Evolutionary conservation across 2,113 vertebrate species (phyloP), one percentile per base, ranked within the genome.

Genomic region (Indicator maculatus): DNA sequence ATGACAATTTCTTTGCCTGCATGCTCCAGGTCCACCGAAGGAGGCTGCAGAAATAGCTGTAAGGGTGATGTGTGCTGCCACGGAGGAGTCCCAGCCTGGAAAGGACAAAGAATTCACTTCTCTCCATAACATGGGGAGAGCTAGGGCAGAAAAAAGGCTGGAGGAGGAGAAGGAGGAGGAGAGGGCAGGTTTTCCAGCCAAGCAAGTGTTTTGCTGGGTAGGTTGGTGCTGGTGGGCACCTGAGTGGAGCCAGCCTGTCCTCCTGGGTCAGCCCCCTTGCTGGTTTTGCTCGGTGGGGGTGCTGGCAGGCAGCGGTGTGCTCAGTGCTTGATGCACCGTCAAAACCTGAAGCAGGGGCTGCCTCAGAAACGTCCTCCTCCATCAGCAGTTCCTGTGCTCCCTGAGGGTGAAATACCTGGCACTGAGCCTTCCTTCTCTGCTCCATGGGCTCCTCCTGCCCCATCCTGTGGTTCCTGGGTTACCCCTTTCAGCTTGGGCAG

Each of bases 71-170:
- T 6, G 60, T 50, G 4, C 38, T 23, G 39, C 61, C 7, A 2
- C 1, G 0, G 30, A 39, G 30, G 24, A 74, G 4, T 63, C 74
- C 74, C 66, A 14, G 56, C n/a, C 67, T 56, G 53, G 59, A 53
- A 80, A 86, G 31, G 60, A 66, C 1, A 2, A 6, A 41, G 59
- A 69, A 65, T 88, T 90, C 38, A 16, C 44, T 69, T 41, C n/a
- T 83, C 18, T 26, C 2, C 1, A 2, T 38, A 64, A 39, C 0
- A 0, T 1, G 1, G 28, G 16, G 39, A 77, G 13, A 71, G 12
- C 9, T 16, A 24, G 53, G 28, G 33, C 63, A 67, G 38, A 11
- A 88, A 36, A 81, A 47, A 15, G 31, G 20, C 38, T n/a, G 33
- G 50, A 24, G 50, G 23, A 52, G 50, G 50, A 24, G 50, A 12